These are phyloP conservation scores for Oryzias dopingdopingensis DNA, from an alignment of 2,797 vertebrate genomes.

Conservation along the genomic window DNA sequence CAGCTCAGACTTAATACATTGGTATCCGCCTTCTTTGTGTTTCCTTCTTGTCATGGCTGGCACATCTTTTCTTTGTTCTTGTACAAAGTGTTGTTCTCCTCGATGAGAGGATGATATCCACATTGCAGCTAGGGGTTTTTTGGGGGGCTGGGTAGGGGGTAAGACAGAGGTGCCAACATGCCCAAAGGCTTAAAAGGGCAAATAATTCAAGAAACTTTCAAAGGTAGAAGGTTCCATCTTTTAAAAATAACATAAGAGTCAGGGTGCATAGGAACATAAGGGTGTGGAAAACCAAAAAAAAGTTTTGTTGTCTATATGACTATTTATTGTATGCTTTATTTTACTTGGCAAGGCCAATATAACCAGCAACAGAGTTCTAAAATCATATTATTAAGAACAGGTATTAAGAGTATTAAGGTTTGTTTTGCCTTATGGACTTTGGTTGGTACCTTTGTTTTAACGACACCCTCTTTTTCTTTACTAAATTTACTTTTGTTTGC, in stretches of 20 bases:
- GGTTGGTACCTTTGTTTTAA: slow-evolving; percentile 82
- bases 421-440: slow-evolving; percentile 67
- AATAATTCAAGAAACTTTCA: slow-evolving; percentile 28
- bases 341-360: slow-evolving; percentile 57
- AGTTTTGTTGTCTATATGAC: slow-evolving; percentile 32
- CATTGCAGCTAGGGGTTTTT: slow-evolving; percentile 44
- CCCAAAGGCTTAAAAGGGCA: slow-evolving; percentile 58
- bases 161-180: slow-evolving; percentile 81
- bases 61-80: slow-evolving; percentile 67
- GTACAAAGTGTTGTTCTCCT: slow-evolving; percentile 67
- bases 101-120: slow-evolving; percentile 67
- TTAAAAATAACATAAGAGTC: slow-evolving; percentile 36
- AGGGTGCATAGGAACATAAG: slow-evolving; percentile 60
- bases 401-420: slow-evolving; percentile 37
- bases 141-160: slow-evolving; percentile 20
- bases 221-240: slow-evolving; percentile 17
- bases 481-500: slow-evolving; percentile 75
- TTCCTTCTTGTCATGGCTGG: slow-evolving; percentile 66
- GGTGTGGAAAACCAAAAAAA: slow-evolving; percentile 52
- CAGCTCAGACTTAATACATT: slow-evolving; percentile 61
- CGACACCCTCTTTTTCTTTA: slow-evolving; percentile 65
- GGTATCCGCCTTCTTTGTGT: slow-evolving; percentile 40
- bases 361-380: slow-evolving; percentile 39
- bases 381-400: slow-evolving; percentile 29
- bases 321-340: slow-evolving; percentile 23